A percentile compares a stretch with the other conserved stretches of the same genome.
Evolutionary conservation across 2,888 invertebrate species (phyloP).

Genomic region (Charanyca ferruginea): DNA sequence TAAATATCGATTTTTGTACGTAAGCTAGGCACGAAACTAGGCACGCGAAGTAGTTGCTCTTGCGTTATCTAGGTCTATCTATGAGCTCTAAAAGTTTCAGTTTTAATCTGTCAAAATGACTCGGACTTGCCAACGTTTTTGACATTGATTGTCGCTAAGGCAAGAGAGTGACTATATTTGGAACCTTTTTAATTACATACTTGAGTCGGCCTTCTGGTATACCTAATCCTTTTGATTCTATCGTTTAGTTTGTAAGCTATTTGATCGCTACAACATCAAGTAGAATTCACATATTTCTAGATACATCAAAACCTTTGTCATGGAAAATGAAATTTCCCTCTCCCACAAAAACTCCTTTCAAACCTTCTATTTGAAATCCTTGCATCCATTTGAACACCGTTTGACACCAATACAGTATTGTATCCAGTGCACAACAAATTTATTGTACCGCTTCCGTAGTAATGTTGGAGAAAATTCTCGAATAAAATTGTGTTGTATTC

Average conservation of each 20-base stretch:
- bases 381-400: slow-evolving; percentile 54
- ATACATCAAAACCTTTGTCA: slow-evolving; percentile 15
- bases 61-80: too few species aligned
- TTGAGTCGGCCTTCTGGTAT: too few species aligned
- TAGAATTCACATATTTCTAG: not conserved
- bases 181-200: too few species aligned
- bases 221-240: not conserved
- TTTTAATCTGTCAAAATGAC: too few species aligned
- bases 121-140: too few species aligned
- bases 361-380: slow-evolving; percentile 34
- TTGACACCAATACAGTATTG: slow-evolving; percentile 55
- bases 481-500: slow-evolving; percentile 46
- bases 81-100: too few species aligned
- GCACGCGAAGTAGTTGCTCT: too few species aligned
- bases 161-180: too few species aligned
- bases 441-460: slow-evolving; percentile 48
- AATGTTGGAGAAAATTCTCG: slow-evolving; percentile 39
- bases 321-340: slow-evolving; percentile 45
- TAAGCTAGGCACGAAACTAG: too few species aligned
- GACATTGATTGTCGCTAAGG: too few species aligned
- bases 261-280: not conserved
- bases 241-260: not conserved
- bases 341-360: slow-evolving; percentile 51
- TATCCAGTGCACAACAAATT: slow-evolving; percentile 54
- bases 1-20: too few species aligned